Evolutionary conservation across 2,888 invertebrate species (phyloP).

Genomic region (Julus scandinavius): DNA sequence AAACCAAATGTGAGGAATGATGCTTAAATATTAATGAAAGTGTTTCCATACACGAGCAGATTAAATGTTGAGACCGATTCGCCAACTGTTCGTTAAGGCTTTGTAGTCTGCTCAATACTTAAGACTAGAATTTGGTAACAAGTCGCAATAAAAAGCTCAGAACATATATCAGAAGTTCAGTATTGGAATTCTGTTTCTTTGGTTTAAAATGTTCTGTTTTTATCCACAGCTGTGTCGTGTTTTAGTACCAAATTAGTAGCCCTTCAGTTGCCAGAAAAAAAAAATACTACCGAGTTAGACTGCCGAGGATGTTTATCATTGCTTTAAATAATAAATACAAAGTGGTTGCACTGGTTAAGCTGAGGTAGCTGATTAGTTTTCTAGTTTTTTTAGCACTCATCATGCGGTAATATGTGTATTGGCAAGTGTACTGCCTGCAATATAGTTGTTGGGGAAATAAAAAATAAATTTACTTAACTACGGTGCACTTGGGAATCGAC

Average conservation of each 20-base stretch:
- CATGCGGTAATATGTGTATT: not conserved
- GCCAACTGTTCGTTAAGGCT: too few species aligned
- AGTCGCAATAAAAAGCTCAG: too few species aligned
- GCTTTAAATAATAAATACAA: conserved; percentile 8
- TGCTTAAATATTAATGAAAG: too few species aligned
- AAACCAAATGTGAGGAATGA: too few species aligned
- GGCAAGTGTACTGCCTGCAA: not conserved
- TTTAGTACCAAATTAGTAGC: not conserved
- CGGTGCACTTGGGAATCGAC: not conserved
- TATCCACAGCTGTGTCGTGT: not conserved
- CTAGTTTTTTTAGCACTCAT: not conserved
- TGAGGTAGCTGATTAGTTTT: not conserved
- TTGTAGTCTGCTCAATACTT: too few species aligned
- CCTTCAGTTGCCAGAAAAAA: not conserved
- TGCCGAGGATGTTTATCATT: not conserved
- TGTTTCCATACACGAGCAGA: too few species aligned
- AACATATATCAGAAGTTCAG: too few species aligned
- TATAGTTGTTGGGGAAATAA: not conserved
- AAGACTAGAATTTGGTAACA: too few species aligned
- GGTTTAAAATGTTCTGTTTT: too few species aligned
- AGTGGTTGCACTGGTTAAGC: not conserved
- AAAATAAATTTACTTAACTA: not conserved
- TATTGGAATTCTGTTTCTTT: too few species aligned
- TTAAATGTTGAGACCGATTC: too few species aligned
- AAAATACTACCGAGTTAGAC: not conserved